Evolutionary conservation across 2,113 vertebrate species (phyloP), one percentile per base, ranked within the genome.

Genomic region (Serinus canaria): DNA sequence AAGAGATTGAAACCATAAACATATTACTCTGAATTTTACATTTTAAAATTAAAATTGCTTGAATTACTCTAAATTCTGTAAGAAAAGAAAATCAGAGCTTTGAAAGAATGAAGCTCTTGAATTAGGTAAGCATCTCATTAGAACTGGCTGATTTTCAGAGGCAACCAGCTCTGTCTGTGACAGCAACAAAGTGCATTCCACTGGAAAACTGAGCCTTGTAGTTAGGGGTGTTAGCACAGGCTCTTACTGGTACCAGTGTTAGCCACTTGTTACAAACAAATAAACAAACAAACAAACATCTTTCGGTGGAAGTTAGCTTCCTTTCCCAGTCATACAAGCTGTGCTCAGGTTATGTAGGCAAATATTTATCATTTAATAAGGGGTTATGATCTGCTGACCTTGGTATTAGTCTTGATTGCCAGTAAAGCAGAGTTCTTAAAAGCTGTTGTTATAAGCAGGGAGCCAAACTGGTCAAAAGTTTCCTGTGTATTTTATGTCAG

Each of bases 361-460:
- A 95, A 92, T 95, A 91, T 92, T 96, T 95, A 62, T 79, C 23
- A 59, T 95, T 79, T 92, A 89, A 94, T 96, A 96, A 92, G 62
- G 50, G 85, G 85, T 93, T 94, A 58, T 88, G 96, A 93, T 94
- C 90, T 96, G 59, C 82, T 93, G 92, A 96, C 92, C 95, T 93
- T 94, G 89, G 94, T 84, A 87, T 95, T 87, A 69, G 25, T 39
- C 81, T 82, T 62, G 58, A 69, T 46, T 53, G 53, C 89, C 68
- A 41, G 52, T 59, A 89, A 89, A 90, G 73, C 91, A 44, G 20
- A 78, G 46, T 59, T 89, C 73, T 78, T 81, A 78, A 78, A 60
- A 63, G 62, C 46, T 97, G 81, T 96, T 96, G 8, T 89, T 92
- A 62, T n/a, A 91, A 92, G 93, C 77, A 86, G 37, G 60, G 62